Evolutionary conservation across 92 coral and sea anemone genomes (phyloP).

Genomic region (Porites divaricata): DNA sequence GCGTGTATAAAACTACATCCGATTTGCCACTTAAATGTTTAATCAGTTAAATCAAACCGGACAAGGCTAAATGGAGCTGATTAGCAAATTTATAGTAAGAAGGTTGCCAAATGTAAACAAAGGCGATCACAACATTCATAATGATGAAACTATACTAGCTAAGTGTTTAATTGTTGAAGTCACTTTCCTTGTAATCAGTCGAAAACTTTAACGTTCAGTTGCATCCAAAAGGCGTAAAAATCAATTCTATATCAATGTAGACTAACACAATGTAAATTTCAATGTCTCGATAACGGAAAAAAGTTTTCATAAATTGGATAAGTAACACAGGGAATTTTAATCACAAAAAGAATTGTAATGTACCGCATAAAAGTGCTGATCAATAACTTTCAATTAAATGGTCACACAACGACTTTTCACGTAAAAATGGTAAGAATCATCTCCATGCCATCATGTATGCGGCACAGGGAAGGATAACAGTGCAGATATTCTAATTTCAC

Average conservation of each 20-base stretch:
- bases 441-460: no score
- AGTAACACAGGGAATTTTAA: no score
- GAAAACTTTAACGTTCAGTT: not conserved
- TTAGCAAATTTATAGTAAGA: not conserved
- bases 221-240: no score
- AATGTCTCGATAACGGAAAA: no score
- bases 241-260: no score
- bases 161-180: not conserved
- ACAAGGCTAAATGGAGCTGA: conserved; percentile 10
- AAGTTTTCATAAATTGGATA: no score
- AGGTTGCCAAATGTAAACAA: not conserved
- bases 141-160: conserved; percentile 25
- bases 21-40: conserved; percentile 47
- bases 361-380: not conserved
- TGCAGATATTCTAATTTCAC: no score
- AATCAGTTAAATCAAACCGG: conserved; percentile 20
- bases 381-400: not conserved
- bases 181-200: not conserved
- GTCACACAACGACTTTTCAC: not conserved
- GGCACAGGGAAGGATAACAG: no score
- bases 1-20: conserved; percentile 21
- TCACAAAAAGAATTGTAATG: no score
- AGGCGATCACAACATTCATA: not conserved
- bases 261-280: no score
- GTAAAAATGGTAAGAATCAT: no score